Conservation (phyloP, 2,797 vertebrate species). For the Hybognathus amarus region DNA sequence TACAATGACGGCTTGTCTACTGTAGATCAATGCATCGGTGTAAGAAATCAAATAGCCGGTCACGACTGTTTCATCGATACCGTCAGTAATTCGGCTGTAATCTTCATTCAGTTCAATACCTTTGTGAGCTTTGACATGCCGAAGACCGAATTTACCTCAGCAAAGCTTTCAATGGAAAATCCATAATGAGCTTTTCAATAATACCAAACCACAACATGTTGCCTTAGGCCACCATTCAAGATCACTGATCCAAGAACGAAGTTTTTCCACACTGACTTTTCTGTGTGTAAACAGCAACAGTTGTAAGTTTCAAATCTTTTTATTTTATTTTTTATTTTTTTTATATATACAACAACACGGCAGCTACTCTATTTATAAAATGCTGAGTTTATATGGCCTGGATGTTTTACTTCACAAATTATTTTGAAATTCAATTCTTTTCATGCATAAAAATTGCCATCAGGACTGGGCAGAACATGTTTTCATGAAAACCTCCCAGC, state of each 20-base stretch:
- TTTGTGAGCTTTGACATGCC: constrained; percentile 27
- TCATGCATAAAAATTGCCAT: not conserved
- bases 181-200: constrained; percentile 43
- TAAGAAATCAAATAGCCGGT: no score
- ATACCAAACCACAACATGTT: constrained; percentile 42
- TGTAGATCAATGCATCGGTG: no score
- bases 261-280: constrained; percentile 44
- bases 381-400: constrained; percentile 7
- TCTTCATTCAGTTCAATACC: constrained; percentile 40
- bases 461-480: not conserved
- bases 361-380: not conserved
- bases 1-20: no score
- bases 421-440: not conserved
- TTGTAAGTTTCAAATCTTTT: not conserved
- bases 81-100: constrained; percentile 13
- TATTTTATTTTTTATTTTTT: no score
- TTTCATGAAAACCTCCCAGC: not conserved
- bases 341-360: not conserved
- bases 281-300: constrained; percentile 3
- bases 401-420: not conserved
- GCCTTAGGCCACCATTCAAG: constrained; percentile 37
- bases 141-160: constrained; percentile 21
- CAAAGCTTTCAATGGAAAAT: constrained; percentile 45
- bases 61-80: not conserved
- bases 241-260: constrained; percentile 36